A percentile compares a stretch with the other conserved stretches of the same genome.
These are phyloP conservation scores for Deroplatys truncata DNA, from an alignment of 2,888 invertebrate genomes.

Conservation along the genomic window DNA sequence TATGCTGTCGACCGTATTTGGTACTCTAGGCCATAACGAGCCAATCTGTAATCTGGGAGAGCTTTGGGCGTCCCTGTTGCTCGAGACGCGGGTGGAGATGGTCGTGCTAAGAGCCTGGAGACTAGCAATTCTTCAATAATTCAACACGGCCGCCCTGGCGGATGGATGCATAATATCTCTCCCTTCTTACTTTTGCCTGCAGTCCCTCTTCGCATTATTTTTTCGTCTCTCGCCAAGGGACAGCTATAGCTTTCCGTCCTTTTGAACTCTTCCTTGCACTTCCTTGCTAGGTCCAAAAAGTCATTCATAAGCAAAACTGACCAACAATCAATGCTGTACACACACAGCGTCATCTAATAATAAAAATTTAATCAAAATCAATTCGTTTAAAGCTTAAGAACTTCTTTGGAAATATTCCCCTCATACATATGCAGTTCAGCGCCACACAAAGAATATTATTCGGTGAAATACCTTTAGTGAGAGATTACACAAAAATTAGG, in stretches of 20 bases:
- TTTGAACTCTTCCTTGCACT: neutral
- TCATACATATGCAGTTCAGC: too few relatives aligned
- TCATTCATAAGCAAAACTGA: neutral
- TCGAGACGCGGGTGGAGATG: neutral
- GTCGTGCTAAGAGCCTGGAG: neutral
- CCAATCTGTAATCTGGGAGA: neutral
- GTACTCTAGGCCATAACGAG: neutral
- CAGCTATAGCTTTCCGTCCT: neutral
- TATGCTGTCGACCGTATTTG: neutral
- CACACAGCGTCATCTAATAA: too few relatives aligned
- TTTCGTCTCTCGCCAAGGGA: neutral
- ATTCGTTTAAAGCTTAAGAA: too few relatives aligned
- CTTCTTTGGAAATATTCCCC: too few relatives aligned
- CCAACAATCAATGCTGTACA: neutral
- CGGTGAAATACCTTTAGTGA: too few relatives aligned
- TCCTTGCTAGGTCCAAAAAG: neutral
- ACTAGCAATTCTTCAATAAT: constrained; percentile 22
- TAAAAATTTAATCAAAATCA: too few relatives aligned
- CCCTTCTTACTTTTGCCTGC: neutral
- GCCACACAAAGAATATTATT: too few relatives aligned
- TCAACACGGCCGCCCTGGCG: neutral
- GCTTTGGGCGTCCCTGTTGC: neutral
- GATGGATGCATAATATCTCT: neutral
- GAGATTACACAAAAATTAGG: too few relatives aligned
- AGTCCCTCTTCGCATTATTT: neutral